Conservation (phyloP, 2,113 vertebrate species). For the Notothenia rossii region DNA sequence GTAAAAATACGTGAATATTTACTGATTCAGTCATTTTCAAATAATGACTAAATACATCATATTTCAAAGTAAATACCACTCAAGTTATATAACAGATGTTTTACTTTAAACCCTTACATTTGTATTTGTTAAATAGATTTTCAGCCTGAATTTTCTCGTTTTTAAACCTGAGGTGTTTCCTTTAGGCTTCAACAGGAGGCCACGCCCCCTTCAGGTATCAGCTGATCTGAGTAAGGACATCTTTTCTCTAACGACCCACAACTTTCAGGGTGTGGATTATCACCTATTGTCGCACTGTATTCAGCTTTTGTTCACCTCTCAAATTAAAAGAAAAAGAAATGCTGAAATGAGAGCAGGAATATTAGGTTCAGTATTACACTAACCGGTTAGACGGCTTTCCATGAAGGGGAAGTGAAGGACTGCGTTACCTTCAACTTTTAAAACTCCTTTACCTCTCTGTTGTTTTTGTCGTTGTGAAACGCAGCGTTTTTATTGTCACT, state of each 20-base stretch:
- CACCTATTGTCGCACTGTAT: no score
- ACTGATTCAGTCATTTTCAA: no score
- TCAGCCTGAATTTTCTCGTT: neutral
- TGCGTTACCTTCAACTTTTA: neutral
- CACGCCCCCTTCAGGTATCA: constrained; percentile 14
- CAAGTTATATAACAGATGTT: neutral
- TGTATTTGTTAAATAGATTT: no score
- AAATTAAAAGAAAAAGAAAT: no score
- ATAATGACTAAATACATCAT: neutral
- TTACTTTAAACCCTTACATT: no score
- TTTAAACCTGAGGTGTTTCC: neutral
- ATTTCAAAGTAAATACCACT: neutral
- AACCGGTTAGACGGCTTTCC: constrained; percentile 6
- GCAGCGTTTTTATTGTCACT: no score
- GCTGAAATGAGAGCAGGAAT: neutral
- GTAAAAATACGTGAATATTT: neutral
- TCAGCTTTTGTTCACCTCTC: neutral
- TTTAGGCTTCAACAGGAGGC: neutral
- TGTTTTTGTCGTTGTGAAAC: neutral
- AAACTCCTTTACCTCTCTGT: neutral
- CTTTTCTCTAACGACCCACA: neutral
- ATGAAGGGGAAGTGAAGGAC: constrained; percentile 33
- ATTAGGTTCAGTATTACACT: neutral
- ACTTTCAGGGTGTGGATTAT: neutral
- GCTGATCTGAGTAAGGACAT: neutral